phyloP scores from a whole-genome alignment of 2,113 vertebrate species.

The Pao palembangensis region DNA sequence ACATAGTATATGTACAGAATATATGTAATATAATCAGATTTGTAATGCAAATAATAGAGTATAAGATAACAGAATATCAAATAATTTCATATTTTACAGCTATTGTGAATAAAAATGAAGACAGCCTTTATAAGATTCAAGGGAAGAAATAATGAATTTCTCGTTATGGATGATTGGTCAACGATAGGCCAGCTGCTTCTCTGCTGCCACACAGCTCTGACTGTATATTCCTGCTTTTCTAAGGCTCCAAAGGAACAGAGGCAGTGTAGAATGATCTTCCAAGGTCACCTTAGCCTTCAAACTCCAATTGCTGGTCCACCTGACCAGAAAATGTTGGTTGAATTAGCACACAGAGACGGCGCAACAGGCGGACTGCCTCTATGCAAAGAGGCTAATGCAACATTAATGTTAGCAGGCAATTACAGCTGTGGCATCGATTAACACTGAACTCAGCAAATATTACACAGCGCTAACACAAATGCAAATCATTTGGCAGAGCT shows the following conservation, averaged over 20 bases:
- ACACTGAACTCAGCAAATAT: not conserved
- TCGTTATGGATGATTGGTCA: too few relatives aligned
- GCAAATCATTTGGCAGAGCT: not conserved
- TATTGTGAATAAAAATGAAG: too few relatives aligned
- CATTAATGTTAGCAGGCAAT: conserved; percentile 16
- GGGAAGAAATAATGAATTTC: too few relatives aligned
- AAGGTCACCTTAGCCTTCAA: conserved; percentile 46
- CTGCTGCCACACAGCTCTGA: not conserved
- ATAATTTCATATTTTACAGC: too few relatives aligned
- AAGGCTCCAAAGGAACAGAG: conserved; percentile 5
- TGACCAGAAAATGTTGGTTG: conserved; percentile 42
- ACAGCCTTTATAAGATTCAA: too few relatives aligned
- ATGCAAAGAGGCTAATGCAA: conserved; percentile 22
- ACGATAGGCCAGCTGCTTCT: not conserved
- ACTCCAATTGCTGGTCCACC: conserved; percentile 45
- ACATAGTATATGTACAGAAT: too few relatives aligned
- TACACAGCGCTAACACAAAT: not conserved
- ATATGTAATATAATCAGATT: too few relatives aligned
- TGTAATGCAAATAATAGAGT: too few relatives aligned
- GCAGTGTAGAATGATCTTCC: conserved; percentile 32
- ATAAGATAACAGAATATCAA: too few relatives aligned
- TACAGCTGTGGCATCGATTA: conserved; percentile 7
- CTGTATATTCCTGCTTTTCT: conserved; percentile 17
- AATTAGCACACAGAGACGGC: conserved; percentile 32
- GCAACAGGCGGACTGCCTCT: conserved; percentile 21